Conservation (phyloP, 2,888 invertebrate genomes). For the Gymnocheta viridis region DNA sequence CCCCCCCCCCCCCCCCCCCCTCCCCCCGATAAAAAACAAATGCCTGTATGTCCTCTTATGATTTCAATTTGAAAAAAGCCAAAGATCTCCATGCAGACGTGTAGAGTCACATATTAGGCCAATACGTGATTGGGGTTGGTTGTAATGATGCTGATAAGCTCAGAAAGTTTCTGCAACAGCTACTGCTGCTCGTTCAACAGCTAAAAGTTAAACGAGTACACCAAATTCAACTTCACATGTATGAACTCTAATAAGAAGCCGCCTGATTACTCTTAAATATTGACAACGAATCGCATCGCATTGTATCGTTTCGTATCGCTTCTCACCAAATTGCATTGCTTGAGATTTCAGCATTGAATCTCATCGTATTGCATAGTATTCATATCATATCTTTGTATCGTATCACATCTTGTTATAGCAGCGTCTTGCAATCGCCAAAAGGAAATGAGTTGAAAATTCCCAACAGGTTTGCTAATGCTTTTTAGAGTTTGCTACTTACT, state of each 20-base stretch:
- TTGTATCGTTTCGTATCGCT: constrained; percentile 28
- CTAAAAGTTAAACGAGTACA: constrained; percentile 20
- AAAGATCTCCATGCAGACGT: constrained; percentile 8
- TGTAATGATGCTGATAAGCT: constrained; percentile 66
- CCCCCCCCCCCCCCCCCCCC: no score
- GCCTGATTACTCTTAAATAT: constrained; percentile 62
- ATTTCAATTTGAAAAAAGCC: constrained; percentile 36
- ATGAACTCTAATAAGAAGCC: constrained; percentile 41
- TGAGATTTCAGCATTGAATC: constrained; percentile 8
- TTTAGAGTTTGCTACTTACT: constrained; percentile 24
- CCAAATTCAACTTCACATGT: constrained; percentile 6
- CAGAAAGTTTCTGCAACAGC: constrained; percentile 29
- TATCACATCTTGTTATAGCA: constrained; percentile 58
- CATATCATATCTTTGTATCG: constrained; percentile 52
- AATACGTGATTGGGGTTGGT: constrained; percentile 68
- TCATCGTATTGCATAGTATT: constrained; percentile 41
- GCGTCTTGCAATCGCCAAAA: constrained; percentile 49
- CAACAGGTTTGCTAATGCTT: constrained; percentile 66
- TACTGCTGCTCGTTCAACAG: constrained; percentile 35
- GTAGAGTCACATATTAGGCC: constrained; percentile 52
- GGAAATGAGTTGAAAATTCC: constrained; percentile 67
- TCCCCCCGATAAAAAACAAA: no score
- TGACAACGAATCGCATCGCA: constrained; percentile 56
- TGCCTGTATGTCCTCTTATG: constrained; percentile 19
- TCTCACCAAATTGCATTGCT: constrained; percentile 29